phyloP scores from a whole-genome alignment of 2,113 vertebrate genomes.

The Mirza zaza region DNA sequence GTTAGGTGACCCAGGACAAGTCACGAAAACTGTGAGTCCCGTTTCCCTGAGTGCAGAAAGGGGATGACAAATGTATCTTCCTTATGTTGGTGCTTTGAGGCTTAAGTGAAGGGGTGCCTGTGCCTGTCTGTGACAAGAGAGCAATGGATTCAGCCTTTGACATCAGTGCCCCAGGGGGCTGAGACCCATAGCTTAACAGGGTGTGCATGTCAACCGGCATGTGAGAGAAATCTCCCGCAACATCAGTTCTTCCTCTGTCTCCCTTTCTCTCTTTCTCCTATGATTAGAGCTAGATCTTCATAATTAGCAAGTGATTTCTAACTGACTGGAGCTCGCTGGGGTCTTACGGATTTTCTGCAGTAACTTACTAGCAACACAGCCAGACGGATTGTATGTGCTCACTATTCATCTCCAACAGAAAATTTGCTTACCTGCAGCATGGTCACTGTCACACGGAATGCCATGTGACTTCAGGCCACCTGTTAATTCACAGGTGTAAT shows the following conservation, averaged over 20 bases:
- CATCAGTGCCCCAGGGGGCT: fast-evolving
- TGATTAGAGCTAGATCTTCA: background rate
- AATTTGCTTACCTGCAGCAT: fast-evolving
- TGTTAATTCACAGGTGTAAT: background rate
- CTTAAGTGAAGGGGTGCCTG: fast-evolving
- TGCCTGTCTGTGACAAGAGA: background rate
- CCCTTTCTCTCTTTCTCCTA: too few relatives aligned
- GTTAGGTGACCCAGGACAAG: background rate
- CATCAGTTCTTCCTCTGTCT: background rate
- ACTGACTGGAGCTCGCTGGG: background rate
- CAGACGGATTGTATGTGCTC: fast-evolving
- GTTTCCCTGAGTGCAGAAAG: too few relatives aligned
- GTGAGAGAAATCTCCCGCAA: background rate
- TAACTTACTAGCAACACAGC: too few relatives aligned
- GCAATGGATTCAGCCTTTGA: background rate
- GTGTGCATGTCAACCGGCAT: too few relatives aligned
- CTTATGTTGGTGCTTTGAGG: background rate
- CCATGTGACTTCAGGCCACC: fast-evolving
- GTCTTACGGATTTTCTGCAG: too few relatives aligned
- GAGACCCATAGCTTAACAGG: background rate
- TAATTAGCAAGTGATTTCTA: background rate
- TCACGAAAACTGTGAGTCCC: background rate
- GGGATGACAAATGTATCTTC: fast-evolving
- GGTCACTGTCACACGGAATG: fast-evolving
- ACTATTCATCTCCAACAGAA: background rate